Percentiles rank a stretch among this genome's conserved stretches.
Conservation (phyloP, 2,888 invertebrate species). For the Eudemis profundana region DNA sequence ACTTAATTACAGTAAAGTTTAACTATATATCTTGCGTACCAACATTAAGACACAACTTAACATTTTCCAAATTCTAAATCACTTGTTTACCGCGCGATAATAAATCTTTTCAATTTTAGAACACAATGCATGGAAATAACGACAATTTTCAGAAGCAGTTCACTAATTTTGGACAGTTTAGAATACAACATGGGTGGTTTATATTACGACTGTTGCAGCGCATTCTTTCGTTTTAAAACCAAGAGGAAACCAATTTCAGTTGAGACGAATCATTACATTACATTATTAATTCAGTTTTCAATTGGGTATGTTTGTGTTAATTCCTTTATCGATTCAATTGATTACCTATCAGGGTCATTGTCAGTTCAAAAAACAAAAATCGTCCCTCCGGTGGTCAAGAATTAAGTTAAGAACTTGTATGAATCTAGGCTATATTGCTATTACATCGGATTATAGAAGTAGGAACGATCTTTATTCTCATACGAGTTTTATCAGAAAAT, state of each 20-base stretch:
- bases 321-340: no score
- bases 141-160: neutral
- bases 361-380: no score
- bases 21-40: slow-evolving; percentile 1
- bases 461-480: no score
- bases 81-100: slow-evolving; percentile 26
- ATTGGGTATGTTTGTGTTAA: no score
- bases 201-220: slow-evolving; percentile 24
- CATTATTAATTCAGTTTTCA: no score
- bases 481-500: no score
- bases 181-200: slow-evolving; percentile 43
- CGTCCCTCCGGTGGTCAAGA: no score
- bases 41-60: slow-evolving; percentile 2
- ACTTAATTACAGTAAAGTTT: slow-evolving; percentile 3
- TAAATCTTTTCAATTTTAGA: slow-evolving; percentile 43
- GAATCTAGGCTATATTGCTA: no score
- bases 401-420: no score
- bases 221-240: slow-evolving; percentile 22
- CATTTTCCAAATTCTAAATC: slow-evolving; percentile 40
- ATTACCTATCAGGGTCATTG: no score
- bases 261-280: neutral
- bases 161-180: slow-evolving; percentile 27
- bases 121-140: slow-evolving; percentile 5
- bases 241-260: neutral
- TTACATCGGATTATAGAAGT: no score